Percentiles rank a stretch among this genome's conserved stretches.
These are phyloP conservation scores for Dinoponera quadriceps DNA, from an alignment of 1,140 invertebrate genomes.

Conservation along the genomic window DNA sequence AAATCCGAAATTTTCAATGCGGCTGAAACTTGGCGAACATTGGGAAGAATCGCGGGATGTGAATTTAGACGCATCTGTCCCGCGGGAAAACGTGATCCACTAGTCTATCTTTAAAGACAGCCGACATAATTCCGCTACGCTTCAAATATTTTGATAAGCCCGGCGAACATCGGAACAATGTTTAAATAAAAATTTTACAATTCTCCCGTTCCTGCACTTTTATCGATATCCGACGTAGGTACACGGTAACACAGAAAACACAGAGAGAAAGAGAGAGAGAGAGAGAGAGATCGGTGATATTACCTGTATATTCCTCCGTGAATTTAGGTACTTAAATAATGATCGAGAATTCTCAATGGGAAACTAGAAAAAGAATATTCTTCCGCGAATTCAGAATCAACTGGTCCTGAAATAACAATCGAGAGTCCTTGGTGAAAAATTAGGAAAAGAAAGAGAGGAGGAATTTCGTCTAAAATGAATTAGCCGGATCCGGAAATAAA, in stretches of 20 bases:
- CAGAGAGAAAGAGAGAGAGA: neutral
- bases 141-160: constrained; percentile 32
- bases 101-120: constrained; percentile 10
- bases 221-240: constrained; percentile 5
- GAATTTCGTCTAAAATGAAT: neutral
- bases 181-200: constrained; percentile 48
- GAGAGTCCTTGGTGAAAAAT: neutral
- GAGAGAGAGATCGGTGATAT: neutral
- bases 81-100: constrained; percentile 29
- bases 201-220: neutral
- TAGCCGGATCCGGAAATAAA: neutral
- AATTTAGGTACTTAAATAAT: neutral
- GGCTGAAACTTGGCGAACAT: constrained; percentile 34
- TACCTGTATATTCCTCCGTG: neutral
- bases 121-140: constrained; percentile 20
- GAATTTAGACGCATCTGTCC: constrained; percentile 32
- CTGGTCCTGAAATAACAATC: neutral
- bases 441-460: neutral
- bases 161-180: constrained; percentile 8
- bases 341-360: neutral
- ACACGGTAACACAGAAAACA: neutral
- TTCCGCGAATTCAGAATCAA: too few relatives aligned
- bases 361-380: neutral
- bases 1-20: constrained; percentile 58
- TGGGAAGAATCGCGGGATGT: neutral